Evolutionary conservation across 2,888 invertebrate species (phyloP), one percentile per base, ranked within the genome.

Genomic region (Eupithecia pulchellata): DNA sequence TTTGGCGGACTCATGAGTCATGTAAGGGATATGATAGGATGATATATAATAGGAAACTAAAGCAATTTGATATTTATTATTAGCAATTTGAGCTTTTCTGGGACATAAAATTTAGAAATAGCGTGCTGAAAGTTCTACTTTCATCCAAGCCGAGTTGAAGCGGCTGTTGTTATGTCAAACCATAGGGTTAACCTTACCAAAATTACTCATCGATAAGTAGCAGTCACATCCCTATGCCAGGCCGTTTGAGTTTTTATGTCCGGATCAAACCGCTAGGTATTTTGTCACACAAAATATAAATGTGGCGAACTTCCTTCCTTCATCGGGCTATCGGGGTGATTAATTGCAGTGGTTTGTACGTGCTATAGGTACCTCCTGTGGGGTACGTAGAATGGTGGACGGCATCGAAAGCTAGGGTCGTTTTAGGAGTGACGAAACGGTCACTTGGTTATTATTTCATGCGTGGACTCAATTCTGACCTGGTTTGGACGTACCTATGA

Each of bases 251-350:
- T 93, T 94, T 93, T 94, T 94, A 91, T 89, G 91, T 91, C 90
- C 91, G 92, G 92, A 92, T 93, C 93, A 93, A 93, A 93, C 92
- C 86, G 91, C 89, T 87, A 89, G 91, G 91, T 91, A 93, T 94
- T 94, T 94, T 94, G 93, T 94, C 93, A 93, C 90, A 94, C 93
- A 93, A 92, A 93, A 94, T 93, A 93, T 93, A 93, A 93, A 94
- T 89, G 92, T 91, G 85, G 90, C 90, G 83, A 81, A 91, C 90
- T 93, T 93, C 93, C 92, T 93, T 93, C 93, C 93, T 90, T 91
- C 93, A 93, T 93, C 90, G 92, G 90, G 89, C 90, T 93, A 94
- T 94, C 93, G 89, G 83, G 87, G 84, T 94, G 93, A 94, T 92
- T 94, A 91, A 94, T 93, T 89, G 89, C 87, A 77, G 86, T 84